Base-by-base conservation (phyloP, 2,888 invertebrate species). In the Chrysolina americana region DNA sequence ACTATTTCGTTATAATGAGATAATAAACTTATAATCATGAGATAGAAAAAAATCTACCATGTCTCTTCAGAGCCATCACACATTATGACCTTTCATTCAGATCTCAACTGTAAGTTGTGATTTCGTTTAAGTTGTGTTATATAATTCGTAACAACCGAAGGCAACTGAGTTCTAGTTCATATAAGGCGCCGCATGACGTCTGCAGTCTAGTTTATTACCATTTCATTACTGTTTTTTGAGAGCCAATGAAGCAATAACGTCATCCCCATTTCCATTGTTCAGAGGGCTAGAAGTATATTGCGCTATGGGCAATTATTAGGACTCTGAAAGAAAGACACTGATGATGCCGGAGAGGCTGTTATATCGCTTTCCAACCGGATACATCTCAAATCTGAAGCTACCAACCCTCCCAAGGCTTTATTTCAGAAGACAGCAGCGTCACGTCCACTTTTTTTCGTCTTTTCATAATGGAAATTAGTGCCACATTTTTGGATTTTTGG, bases 201-300 rank as follows among this genome's bases (percentile, higher is more conserved):
- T 59, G 36, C 36, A 36, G 59, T 10, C 2, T 15, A 59, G 23
- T 59, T 59, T 59, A 59, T 59, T 8, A 36, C n/a, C 59, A n/a
- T 59, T 59, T 59, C 36, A 59, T 59, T 59, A 59, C 36, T 59
- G 15, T 59, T 59, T 36, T 59, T 59, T 59, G 59, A 13, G 28
- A 59, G 28, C 23, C 59, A 17, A 15, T 15, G 28, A 28, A 59
- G 17, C 59, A 36, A 59, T 59, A 59, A 59, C n/a, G 15, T n/a
- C 59, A 36, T 28, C 59, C 59, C 59, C 59, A 6, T 28, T 59
- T 59, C 10, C 59, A 23, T 59, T 59, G 28, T n/a, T 28, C 59
- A 17, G 59, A 59, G 59, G 59, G 59, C 13, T 59, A n/a, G 17
- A 59, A 59, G 0, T 59, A 11, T 2, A 59, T 59, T 15, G 36